Evolutionary conservation across 2,113 vertebrate genomes (phyloP), one percentile per base, ranked within the genome.

Genomic region (Synodontis membranacea): DNA sequence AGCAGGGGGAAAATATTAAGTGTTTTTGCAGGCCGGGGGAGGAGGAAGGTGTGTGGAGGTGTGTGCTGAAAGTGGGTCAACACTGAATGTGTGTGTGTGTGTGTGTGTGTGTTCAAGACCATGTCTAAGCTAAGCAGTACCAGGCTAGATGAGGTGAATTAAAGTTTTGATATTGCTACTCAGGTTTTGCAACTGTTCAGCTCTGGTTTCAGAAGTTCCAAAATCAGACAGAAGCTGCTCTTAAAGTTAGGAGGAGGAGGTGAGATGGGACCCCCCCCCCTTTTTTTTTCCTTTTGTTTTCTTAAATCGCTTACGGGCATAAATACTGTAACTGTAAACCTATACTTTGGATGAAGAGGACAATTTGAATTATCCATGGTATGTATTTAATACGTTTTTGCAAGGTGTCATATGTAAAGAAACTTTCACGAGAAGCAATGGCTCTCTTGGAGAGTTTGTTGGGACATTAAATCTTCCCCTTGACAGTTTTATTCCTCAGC

Each of bases 401-500:
- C 68, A 66, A 66, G 60, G 75, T 75, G 21, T 82, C 68, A 58
- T 58, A 31, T 75, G 66, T 82, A 64, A 86, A 82, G 52, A 48
- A 76, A 46, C 68, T n/a, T 74, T 83, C 52, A 74, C 21, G 23
- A 64, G 54, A 25, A 87, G 86, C 56, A 28, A 76, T 76, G 44
- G 52, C 28, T 81, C 23, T 74, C 52, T 83, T 83, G 86, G 52
- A 83, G 66, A 76, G 68, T 54, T 83, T 83, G 82, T 85, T 72
- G 58, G 81, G 72, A 34, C 84, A 72, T 44, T 83, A 82, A 62
- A 82, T 87, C 86, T 89, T 62, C 21, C 31, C 66, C 76, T 76
- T 25, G 88, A 89, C 88, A 88, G 74, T 64, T 87, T 85, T 89
- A 90, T 88, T 46, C 80, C 50, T 88, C 83, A 80, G 52, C 83